Base-by-base conservation (phyloP, 1,140 invertebrate species). In the Hormaphis cornu region DNA sequence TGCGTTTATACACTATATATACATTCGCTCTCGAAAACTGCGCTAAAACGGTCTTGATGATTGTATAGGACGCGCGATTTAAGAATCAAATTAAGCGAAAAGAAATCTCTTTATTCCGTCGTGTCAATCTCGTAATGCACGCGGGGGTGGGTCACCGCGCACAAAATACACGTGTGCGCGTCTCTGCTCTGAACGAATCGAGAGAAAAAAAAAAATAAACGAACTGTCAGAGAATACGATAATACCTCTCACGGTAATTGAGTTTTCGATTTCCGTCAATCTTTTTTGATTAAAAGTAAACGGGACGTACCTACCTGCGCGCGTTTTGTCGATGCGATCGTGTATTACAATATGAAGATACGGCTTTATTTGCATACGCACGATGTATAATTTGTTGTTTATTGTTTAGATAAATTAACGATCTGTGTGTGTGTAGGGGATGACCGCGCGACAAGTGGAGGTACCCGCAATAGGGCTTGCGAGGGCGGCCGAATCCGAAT, bases 241-340 rank as follows among this genome's bases (percentile, higher is more conserved):
- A 33, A 9, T 40, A 58, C 35, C 54, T 58, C 54, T 58, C 22
- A 58, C 22, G 40, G 28, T 58, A 58, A 58, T 58, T 58, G 54
- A 40, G 54, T 58, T 58, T 40, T 56, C 33, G 20, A 56, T 37
- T 56, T 58, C 35, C 33, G n/a, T 37, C 33, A 58, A 40, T 24
- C 20, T 58, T 24, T 24, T 16, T 7, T 24, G 35, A 58, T 16
- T 14, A 58, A 37, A 40, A 58, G n/a, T n/a, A n/a, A 56, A 56
- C 20, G 24, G 18, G 18, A 20, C 35, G 37, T 37, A n/a, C n/a
- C n/a, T n/a, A n/a, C n/a, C n/a, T n/a, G n/a, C n/a, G n/a, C n/a
- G n/a, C n/a, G n/a, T n/a, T n/a, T n/a, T n/a, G n/a, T n/a, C n/a
- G n/a, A n/a, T n/a, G n/a, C n/a, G n/a, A n/a, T n/a, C n/a, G n/a